Base-by-base conservation (phyloP, 2,113 vertebrate species). In the Ailurus styani region DNA sequence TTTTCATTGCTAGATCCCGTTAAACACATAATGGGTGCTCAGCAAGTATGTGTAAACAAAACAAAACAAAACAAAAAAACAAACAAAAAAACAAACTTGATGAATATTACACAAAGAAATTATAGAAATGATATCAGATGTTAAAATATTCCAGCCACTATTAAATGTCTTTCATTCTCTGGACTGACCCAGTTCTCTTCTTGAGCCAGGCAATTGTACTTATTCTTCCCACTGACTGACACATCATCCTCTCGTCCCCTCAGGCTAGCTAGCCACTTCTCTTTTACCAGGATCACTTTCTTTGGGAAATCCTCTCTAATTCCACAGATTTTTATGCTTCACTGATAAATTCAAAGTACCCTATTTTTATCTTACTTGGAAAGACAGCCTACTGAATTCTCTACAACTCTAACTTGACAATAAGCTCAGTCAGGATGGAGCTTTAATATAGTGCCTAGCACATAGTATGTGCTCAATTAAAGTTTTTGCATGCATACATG, bases 361-460 rank as follows among this genome's bases (percentile, higher is more conserved):
- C 90, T 72, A 82, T 52, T 77, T 25, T 83, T 85, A 62, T 55
- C 79, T 96, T 90, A 78, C 79, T 96, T 90, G 73, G 60, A 93
- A 91, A 93, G 87, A 42, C 0, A 42, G 23, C 64, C 52, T 52
- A 82, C 1, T 91, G 34, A 95, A 96, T 60, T 95, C 37, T 73
- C 45, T 95, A 8, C 34, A 57, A 96, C 21, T 82, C 42, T 37
- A 78, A 60, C 25, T 50, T 87, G 57, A 93, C 15, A 91, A 62
- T 47, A 68, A 95, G 37, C 45, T 95, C 31, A n/a, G 57, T 29
- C 15, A 81, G 25, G 47, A 85, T 47, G 34, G 25, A 89, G 73
- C 64, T 91, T 95, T 86, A 91, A 91, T 31, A 96, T 18, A 87
- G 15, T 66, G 57, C 20, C 86, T 75, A 29, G 31, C 54, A 95